These are phyloP conservation scores for Zoanthus sansibaricus DNA, from an alignment of 92 coral and sea anemone genomes.

Conservation along the genomic window DNA sequence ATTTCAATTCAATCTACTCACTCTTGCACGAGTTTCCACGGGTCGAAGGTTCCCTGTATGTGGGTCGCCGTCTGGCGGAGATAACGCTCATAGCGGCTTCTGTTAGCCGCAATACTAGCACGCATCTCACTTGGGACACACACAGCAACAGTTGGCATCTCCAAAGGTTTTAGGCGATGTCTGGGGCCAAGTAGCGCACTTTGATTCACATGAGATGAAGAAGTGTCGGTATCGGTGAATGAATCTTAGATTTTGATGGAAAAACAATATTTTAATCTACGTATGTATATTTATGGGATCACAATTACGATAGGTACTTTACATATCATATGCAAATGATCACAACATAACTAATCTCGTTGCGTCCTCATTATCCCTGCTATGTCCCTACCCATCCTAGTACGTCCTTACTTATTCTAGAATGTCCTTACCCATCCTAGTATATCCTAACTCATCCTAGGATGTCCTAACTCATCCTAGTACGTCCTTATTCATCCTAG, in stretches of 20 bases:
- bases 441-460: no score
- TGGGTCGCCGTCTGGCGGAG: conserved; percentile 87
- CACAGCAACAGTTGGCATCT: conserved; percentile 65
- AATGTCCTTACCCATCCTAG: no score
- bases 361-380: no score
- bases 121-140: conserved; percentile 87
- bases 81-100: conserved; percentile 77
- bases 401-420: no score
- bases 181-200: not conserved
- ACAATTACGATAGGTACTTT: no score
- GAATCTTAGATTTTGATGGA: conserved; percentile 12
- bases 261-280: not conserved
- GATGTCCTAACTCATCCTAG: no score
- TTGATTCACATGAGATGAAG: not conserved
- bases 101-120: conserved; percentile 83
- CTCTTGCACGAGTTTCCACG: conserved; percentile 95
- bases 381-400: no score
- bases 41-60: conserved; percentile 92
- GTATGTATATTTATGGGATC: no score
- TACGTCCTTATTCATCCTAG: no score
- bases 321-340: no score
- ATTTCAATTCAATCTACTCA: conserved; percentile 33
- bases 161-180: not conserved
- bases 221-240: not conserved
- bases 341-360: no score